Conservation (phyloP, 2,888 invertebrate species). For the Pterostichus niger region DNA sequence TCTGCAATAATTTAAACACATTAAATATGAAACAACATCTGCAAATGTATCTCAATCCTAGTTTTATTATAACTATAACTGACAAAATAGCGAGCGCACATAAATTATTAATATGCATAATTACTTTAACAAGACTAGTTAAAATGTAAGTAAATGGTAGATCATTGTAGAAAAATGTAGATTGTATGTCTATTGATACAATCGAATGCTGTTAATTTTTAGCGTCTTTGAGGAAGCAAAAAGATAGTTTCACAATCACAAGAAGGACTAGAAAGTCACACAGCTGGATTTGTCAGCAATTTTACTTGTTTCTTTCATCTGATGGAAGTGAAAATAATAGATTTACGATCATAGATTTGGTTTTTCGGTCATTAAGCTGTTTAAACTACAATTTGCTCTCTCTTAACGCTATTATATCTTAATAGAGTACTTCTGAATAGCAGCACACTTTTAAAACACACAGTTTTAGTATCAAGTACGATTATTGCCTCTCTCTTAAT, state of each 20-base stretch:
- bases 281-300: slow-evolving; percentile 32
- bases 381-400: neutral
- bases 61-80: slow-evolving; percentile 9
- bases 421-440: too few species aligned
- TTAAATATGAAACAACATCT: slow-evolving; percentile 35
- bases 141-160: slow-evolving; percentile 5
- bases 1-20: neutral
- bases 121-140: neutral
- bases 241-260: slow-evolving; percentile 11
- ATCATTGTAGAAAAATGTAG: neutral
- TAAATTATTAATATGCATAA: neutral
- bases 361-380: slow-evolving; percentile 32
- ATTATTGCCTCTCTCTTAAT: too few species aligned
- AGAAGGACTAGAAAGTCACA: slow-evolving; percentile 16
- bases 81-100: slow-evolving; percentile 9
- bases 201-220: slow-evolving; percentile 24
- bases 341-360: slow-evolving; percentile 30
- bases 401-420: too few species aligned
- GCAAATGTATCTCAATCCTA: slow-evolving; percentile 31
- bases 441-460: too few species aligned
- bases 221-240: slow-evolving; percentile 28
- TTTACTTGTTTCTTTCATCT: slow-evolving; percentile 6
- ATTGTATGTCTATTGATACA: slow-evolving; percentile 6
- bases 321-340: neutral
- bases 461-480: too few species aligned